Evolutionary conservation across 2,888 invertebrate species (phyloP).

Genomic region (Habroteleia sp.): DNA sequence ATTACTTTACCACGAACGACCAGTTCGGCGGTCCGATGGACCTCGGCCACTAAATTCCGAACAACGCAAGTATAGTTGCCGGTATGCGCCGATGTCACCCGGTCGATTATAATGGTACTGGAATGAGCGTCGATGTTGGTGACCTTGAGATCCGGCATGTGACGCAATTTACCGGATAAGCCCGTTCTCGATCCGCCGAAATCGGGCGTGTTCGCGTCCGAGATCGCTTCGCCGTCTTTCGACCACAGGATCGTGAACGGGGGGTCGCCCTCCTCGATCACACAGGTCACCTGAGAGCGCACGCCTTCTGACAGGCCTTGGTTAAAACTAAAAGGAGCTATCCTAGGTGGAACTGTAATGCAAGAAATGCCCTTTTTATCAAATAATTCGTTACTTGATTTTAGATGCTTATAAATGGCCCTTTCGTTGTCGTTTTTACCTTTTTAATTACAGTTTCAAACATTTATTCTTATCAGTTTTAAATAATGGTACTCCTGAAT

Average conservation of each 20-base stretch:
- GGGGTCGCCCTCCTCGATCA: slow-evolving; percentile 94
- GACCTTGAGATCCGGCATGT: slow-evolving; percentile 74
- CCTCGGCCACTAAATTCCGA: slow-evolving; percentile 89
- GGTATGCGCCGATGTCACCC: slow-evolving; percentile 91
- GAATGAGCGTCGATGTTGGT: slow-evolving; percentile 89
- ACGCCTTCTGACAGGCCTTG: slow-evolving; percentile 87
- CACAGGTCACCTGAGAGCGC: slow-evolving; percentile 94
- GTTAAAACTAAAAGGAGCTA: slow-evolving; percentile 91
- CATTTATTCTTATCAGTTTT: no score
- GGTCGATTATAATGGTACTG: slow-evolving; percentile 91
- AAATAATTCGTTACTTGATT: slow-evolving; percentile 24
- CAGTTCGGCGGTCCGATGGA: slow-evolving; percentile 80
- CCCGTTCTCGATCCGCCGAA: slow-evolving; percentile 68
- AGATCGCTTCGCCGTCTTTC: slow-evolving; percentile 90
- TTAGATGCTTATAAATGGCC: slow-evolving; percentile 25
- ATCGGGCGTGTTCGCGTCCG: slow-evolving; percentile 82
- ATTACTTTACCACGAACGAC: slow-evolving; percentile 81
- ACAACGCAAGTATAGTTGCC: slow-evolving; percentile 96
- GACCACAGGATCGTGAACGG: slow-evolving; percentile 96
- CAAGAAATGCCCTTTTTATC: slow-evolving; percentile 64
- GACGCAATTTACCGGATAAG: slow-evolving; percentile 65
- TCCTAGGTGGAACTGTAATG: slow-evolving; percentile 89
- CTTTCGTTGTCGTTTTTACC: background rate
- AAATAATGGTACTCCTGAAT: no score
- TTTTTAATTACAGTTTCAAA: no score